These are phyloP conservation scores for Microtus pennsylvanicus DNA, from an alignment of 2,113 vertebrate genomes.

Conservation along the genomic window DNA sequence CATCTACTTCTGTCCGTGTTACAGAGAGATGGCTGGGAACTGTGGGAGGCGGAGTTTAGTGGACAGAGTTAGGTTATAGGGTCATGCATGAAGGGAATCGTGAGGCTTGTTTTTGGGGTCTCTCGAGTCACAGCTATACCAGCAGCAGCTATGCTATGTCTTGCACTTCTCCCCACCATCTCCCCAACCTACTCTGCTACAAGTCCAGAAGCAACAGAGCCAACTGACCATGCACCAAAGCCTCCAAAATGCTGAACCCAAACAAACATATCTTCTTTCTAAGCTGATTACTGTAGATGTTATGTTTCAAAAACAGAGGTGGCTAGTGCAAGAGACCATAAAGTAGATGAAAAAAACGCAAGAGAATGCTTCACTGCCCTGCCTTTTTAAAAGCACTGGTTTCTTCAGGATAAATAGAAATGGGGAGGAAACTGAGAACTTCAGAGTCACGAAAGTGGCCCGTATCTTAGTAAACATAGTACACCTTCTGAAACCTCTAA, in stretches of 20 bases:
- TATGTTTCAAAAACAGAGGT: not conserved
- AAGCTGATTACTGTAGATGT: not conserved
- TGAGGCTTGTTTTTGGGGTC: not conserved
- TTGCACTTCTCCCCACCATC: rapidly evolving
- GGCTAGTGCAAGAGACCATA: not conserved
- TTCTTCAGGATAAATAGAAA: not conserved
- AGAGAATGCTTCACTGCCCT: not conserved
- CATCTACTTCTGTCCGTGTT: not conserved
- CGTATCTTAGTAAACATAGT: not conserved
- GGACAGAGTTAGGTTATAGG: not conserved
- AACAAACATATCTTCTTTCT: not conserved
- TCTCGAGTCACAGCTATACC: not conserved
- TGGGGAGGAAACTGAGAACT: not conserved
- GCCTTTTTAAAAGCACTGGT: not conserved
- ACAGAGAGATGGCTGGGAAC: not conserved
- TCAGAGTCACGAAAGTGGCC: not conserved
- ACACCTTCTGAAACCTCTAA: not conserved
- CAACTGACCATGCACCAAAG: not conserved
- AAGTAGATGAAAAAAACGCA: not conserved
- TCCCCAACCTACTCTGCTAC: not conserved
- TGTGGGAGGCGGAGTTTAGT: not conserved
- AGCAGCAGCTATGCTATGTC: not conserved
- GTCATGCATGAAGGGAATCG: not conserved
- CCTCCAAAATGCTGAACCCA: not conserved
- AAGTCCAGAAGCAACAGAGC: not conserved